Percentiles rank a stretch among this genome's conserved stretches.
Conservation (phyloP, 2,113 vertebrate species). For the Bostrychus sinensis region DNA sequence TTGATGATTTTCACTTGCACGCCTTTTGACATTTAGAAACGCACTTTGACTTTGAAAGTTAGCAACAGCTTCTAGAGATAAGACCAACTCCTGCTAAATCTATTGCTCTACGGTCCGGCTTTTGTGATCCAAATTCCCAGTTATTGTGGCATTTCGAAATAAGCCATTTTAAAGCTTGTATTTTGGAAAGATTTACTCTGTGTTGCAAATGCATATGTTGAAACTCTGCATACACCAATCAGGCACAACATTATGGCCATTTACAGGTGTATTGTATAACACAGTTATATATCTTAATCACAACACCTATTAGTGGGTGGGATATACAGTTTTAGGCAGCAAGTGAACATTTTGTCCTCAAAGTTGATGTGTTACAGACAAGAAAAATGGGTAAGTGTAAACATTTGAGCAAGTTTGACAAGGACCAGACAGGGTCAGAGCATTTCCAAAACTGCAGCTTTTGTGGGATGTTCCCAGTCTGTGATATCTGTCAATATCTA, state of each 20-base stretch:
- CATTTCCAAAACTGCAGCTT: no score
- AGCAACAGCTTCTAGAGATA: not conserved
- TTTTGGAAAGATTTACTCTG: not conserved
- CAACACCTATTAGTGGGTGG: no score
- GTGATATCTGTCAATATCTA: no score
- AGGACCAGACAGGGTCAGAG: no score
- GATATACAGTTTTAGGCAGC: not conserved
- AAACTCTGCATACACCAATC: not conserved
- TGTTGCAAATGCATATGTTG: not conserved
- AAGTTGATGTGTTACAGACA: no score
- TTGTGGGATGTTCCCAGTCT: no score
- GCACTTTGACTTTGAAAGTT: not conserved
- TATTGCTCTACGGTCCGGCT: not conserved
- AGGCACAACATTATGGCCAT: not conserved
- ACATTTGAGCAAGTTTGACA: no score
- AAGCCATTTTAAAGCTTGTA: not conserved
- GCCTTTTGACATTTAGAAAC: constrained; percentile 3
- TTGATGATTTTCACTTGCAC: not conserved
- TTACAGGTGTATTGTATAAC: no score
- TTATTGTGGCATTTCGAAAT: not conserved
- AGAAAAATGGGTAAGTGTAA: no score
- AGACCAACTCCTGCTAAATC: not conserved
- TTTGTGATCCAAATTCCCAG: constrained; percentile 1
- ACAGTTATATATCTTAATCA: no score
- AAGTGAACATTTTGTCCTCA: no score